These are phyloP conservation scores for Pelodiscus sinensis DNA, from an alignment of 2,113 vertebrate species.

Conservation along the genomic window DNA sequence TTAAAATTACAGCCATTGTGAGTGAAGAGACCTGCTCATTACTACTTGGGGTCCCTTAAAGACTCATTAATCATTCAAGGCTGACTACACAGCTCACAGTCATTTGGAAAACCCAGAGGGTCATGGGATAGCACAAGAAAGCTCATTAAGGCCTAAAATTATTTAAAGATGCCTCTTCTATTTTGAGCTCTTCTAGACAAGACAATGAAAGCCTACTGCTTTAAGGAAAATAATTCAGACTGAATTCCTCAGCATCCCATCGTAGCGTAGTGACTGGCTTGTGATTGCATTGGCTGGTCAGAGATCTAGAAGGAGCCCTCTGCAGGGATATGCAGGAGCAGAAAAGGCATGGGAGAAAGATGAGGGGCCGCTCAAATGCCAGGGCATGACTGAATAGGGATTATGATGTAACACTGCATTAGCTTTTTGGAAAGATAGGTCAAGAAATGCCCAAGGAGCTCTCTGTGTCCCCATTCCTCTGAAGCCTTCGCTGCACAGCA, in stretches of 20 bases:
- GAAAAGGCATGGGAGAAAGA: neutral
- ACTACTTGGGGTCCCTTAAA: slow-evolving; percentile 41
- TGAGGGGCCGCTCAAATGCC: neutral
- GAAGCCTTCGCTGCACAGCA: neutral
- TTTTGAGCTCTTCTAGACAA: neutral
- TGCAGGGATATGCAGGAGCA: neutral
- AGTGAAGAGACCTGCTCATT: slow-evolving; percentile 40
- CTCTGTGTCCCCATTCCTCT: neutral
- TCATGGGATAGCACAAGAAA: neutral
- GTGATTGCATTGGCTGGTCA: neutral
- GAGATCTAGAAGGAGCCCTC: neutral
- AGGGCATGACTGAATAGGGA: neutral
- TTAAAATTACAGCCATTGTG: neutral
- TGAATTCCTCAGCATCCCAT: neutral
- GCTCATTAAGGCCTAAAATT: slow-evolving; percentile 34
- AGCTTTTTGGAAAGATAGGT: accelerated
- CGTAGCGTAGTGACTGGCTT: neutral
- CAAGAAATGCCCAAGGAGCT: neutral
- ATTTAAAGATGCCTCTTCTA: neutral
- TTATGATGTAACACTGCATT: neutral
- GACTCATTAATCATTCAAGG: slow-evolving; percentile 58
- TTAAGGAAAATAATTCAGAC: neutral
- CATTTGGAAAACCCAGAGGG: slow-evolving; percentile 4
- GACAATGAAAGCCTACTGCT: neutral
- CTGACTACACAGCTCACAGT: slow-evolving; percentile 1